Evolutionary conservation across 2,888 invertebrate species (phyloP), one percentile per base, ranked within the genome.

Genomic region (Rhynchonema sp.): DNA sequence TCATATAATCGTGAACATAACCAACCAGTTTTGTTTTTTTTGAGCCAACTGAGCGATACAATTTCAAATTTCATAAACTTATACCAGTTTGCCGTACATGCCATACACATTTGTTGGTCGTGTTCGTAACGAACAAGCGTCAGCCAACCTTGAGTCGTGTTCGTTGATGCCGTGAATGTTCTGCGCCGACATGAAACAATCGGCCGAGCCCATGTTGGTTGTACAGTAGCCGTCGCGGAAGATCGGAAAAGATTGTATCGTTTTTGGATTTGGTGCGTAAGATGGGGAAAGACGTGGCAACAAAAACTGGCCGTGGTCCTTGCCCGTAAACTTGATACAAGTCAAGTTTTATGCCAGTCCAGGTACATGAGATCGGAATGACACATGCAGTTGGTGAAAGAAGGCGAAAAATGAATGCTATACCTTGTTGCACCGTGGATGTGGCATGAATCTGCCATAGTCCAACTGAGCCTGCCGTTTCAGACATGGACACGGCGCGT

Each of bases 401-500:
- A 38, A 38, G 9, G 9, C 9, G 6, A 9, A 17, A 38, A 38
- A 38, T n/a, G 17, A 26, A 26, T 27, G 6, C 23, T 9, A 3
- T 20, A 53, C 46, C 52, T 53, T 52, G 28, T 27, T 56, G 46
- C 61, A 61, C 1, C 58, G 46, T 2, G 61, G 61, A 56, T 61
- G 61, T 0, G 92, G 88, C 73, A 87, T 80, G 73, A 81, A 94
- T 23, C 89, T 80, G 2, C 92, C 92, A 74, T 87, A 87, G 73
- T 94, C 92, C 58, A 83, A 78, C 1, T 87, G 72, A 0, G 92
- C 92, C 71, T 92, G 92, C 63, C 86, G 82, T 63, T 91, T 72
- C 0, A 83, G 86, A 71, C 94, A 94, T 0, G 94, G 92, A 27
- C 61, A 61, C 2, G 57, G 25, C 20, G 58, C 55, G 53, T 58